phyloP scores from a whole-genome alignment of 2,888 invertebrate genomes.

The Callinectes sapidus region DNA sequence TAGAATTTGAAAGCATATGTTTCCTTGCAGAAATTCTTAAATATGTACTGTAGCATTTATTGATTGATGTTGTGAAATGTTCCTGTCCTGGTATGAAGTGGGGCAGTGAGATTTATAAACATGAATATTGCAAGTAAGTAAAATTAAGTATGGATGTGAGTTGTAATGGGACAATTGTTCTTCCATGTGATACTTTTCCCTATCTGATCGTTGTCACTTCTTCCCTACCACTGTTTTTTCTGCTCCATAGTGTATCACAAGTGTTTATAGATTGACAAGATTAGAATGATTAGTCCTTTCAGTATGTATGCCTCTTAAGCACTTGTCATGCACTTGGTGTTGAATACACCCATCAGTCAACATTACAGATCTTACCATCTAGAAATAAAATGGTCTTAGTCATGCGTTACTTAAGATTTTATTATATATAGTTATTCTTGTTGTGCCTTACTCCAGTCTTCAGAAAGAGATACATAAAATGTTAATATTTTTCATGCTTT shows the following conservation, averaged over 20 bases:
- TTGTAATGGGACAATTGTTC: background rate
- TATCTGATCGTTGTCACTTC: background rate
- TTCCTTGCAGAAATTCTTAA: background rate
- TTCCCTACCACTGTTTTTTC: background rate
- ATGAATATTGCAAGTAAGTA: background rate
- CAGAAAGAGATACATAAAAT: background rate
- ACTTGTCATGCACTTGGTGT: background rate
- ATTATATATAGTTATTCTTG: background rate
- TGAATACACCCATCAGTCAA: background rate
- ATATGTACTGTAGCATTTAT: background rate
- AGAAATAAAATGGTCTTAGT: background rate
- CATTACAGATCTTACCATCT: background rate
- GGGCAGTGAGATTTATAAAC: background rate
- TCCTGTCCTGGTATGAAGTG: background rate
- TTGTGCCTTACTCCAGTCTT: constrained; percentile 13
- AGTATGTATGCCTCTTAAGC: background rate
- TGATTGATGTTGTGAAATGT: background rate
- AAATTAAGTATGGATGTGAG: background rate
- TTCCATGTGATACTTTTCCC: background rate
- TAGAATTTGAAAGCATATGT: background rate
- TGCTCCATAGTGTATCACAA: background rate
- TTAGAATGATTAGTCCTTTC: background rate
- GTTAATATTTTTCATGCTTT: background rate
- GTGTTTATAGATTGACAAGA: background rate
- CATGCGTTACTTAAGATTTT: background rate